These are phyloP conservation scores for Mythimna loreyi DNA, from an alignment of 2,888 invertebrate genomes.

Conservation along the genomic window DNA sequence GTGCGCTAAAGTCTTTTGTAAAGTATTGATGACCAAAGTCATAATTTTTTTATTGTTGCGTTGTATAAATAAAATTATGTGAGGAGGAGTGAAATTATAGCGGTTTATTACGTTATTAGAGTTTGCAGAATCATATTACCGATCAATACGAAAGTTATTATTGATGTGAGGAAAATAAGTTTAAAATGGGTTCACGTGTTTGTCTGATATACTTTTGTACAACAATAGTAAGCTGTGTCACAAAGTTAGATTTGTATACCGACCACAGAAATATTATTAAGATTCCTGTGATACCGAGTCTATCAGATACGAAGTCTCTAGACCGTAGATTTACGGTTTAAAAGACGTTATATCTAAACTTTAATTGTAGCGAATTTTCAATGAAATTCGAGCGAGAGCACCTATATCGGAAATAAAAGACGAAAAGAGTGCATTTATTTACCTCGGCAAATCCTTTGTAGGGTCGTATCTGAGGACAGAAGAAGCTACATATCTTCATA, in stretches of 20 bases:
- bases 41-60: slow-evolving; percentile 46
- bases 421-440: slow-evolving; percentile 74
- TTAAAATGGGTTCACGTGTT: neutral
- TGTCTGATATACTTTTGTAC: neutral
- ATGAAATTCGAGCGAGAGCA: slow-evolving; percentile 39
- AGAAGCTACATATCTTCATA: slow-evolving; percentile 84
- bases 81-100: slow-evolving; percentile 1
- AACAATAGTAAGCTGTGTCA: neutral
- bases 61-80: slow-evolving; percentile 34
- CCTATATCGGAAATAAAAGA: slow-evolving; percentile 44
- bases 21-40: slow-evolving; percentile 45
- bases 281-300: neutral
- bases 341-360: slow-evolving; percentile 12
- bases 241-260: neutral
- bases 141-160: neutral
- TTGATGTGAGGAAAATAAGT: neutral
- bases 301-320: neutral
- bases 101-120: neutral
- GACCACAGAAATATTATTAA: too few relatives aligned
- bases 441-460: slow-evolving; percentile 66
- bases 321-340: neutral
- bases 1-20: slow-evolving; percentile 63
- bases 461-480: slow-evolving; percentile 71
- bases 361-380: slow-evolving; percentile 33
- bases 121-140: neutral